phyloP scores from a whole-genome alignment of 2,113 vertebrate genomes.

The Xiphophorus hellerii region DNA sequence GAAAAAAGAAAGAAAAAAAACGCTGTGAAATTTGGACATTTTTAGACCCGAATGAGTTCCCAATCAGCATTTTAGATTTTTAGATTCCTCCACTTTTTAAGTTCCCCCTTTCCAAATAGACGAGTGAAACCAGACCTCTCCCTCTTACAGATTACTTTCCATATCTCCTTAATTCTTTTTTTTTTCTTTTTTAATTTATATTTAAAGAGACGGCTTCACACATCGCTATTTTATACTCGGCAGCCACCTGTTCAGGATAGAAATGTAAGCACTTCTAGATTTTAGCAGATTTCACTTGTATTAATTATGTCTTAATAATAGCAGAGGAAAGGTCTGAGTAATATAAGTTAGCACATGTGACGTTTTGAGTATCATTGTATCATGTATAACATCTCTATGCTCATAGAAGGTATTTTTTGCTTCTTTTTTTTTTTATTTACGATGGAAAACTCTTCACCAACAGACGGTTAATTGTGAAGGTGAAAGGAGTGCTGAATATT shows the following conservation, averaged over 20 bases:
- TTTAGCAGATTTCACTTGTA: constrained; percentile 81
- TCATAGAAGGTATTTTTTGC: constrained; percentile 77
- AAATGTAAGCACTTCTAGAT: constrained; percentile 87
- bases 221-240: constrained; percentile 78
- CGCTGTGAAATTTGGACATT: constrained; percentile 90
- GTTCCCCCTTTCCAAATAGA: constrained; percentile 68
- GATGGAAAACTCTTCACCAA: constrained; percentile 67
- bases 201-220: constrained; percentile 81
- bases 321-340: constrained; percentile 89
- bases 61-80: constrained; percentile 34
- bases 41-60: constrained; percentile 8
- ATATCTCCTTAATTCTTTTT: constrained; percentile 47
- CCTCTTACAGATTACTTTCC: constrained; percentile 63
- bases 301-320: constrained; percentile 82
- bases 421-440: constrained; percentile 54
- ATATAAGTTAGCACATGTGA: constrained; percentile 90
- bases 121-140: constrained; percentile 55
- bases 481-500: constrained; percentile 53
- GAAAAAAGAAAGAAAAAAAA: constrained; percentile 77
- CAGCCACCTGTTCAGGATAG: constrained; percentile 80
- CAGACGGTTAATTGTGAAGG: constrained; percentile 54
- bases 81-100: constrained; percentile 26
- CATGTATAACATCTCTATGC: constrained; percentile 90
- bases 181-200: constrained; percentile 75
- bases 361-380: constrained; percentile 80